Evolutionary conservation across 2,888 invertebrate genomes (phyloP), one percentile per base, ranked within the genome.

Genomic region (Pristionchus fissidentatus): DNA sequence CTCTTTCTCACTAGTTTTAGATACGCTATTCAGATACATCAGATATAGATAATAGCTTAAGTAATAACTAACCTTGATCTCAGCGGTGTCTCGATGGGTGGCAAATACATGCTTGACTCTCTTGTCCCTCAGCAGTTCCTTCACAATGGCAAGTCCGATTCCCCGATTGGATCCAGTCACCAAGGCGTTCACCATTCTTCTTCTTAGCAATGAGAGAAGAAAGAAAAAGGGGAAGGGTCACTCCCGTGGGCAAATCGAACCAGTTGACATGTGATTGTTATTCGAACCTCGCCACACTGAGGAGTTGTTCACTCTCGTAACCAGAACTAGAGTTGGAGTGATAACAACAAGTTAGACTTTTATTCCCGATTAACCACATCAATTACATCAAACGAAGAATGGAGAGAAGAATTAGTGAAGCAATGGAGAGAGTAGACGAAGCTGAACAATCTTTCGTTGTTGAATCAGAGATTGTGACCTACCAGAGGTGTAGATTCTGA

Each of bases 131-230:
- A 77, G 77, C 7, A 77, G 32, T 49, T 49, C 77, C 52, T 77
- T 77, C 3, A 77, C 49, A 22, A 77, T 35, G 8, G 49, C 77
- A 4, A 49, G 32, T 46, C 77, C 77, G 22, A 80, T 55, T 46
- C 81, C 81, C 13, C 66, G 60, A 80, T 77, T 77, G 15, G 77
- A 29, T 38, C 77, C 77, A 46, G 77, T 77, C 22, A 77, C 32
- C 7, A 77, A 29, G 49, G 49, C 77, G 52, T 77, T 77, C 41
- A 49, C 77, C 77, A 77, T 77, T 35, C 19, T 46, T n/a, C n/a
- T n/a, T n/a, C n/a, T n/a, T n/a, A 49, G 19, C 49, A 19, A 41
- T 35, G 66, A 70, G 43, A 41, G 41, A 70, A n/a, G 38, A 19
- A 62, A 32, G 32, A 32, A 10, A 19, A 62, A 32, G 29, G 57